A percentile compares a stretch with the other conserved stretches of the same genome.
Evolutionary conservation across 2,888 invertebrate species (phyloP).

Genomic region (Melieria crassipennis): DNA sequence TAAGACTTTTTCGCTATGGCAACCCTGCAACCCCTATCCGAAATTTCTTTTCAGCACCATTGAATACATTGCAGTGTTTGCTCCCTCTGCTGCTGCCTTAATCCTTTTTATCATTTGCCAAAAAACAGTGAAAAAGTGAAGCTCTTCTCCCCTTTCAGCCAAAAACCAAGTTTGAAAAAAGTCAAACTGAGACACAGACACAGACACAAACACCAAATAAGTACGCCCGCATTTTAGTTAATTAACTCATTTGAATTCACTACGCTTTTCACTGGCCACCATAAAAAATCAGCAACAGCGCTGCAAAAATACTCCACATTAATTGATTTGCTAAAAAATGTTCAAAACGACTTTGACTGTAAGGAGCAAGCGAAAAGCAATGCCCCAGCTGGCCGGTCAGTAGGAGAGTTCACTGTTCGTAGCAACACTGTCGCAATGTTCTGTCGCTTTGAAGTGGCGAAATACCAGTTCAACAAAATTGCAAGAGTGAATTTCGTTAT

Average conservation of each 20-base stretch:
- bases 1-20: too few species aligned
- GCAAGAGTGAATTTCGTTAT: conserved; percentile 38
- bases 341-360: conserved; percentile 15
- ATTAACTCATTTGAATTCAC: conserved; percentile 64
- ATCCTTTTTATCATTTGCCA: conserved; percentile 4
- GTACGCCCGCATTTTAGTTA: conserved; percentile 66
- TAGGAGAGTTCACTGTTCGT: too few species aligned
- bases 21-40: neutral
- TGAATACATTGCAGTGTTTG: conserved; percentile 13
- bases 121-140: conserved; percentile 2
- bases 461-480: too few species aligned
- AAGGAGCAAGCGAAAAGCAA: too few species aligned
- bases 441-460: too few species aligned
- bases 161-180: neutral
- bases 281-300: conserved; percentile 8
- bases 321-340: conserved; percentile 57
- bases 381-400: too few species aligned
- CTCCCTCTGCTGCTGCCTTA: neutral
- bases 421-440: too few species aligned
- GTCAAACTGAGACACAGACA: conserved; percentile 11
- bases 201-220: conserved; percentile 43
- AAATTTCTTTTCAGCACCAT: conserved; percentile 17
- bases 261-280: conserved; percentile 35
- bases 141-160: too few species aligned
- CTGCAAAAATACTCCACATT: conserved; percentile 45